Evolutionary conservation across 2,888 invertebrate species (phyloP), one percentile per base, ranked within the genome.

Genomic region (Nomada goodeniana): DNA sequence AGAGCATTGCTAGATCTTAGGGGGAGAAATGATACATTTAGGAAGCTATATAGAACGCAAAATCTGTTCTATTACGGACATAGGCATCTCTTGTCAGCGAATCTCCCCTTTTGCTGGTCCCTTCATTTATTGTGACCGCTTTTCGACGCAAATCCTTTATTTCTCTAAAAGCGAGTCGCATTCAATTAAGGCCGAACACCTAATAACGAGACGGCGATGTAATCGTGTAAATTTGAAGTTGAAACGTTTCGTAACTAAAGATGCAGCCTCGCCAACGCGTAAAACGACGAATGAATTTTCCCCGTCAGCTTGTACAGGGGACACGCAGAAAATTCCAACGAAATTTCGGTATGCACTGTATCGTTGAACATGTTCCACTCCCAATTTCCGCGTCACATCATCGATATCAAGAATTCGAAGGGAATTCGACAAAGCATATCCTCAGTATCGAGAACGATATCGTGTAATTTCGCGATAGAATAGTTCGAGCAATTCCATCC

Each of bases 11-110:
- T 5, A 2, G 44, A 42, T 65, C 7, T 18, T 15, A 5, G 18
- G n/a, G 23, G 13, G 53, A 47, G 20, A 23, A 36, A n/a, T 1
- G n/a, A 59, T 23, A 60, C 68, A n/a, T 50, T 74, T 26, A 47
- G 63, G 47, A 47, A 70, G 44, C 59, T 53, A 44, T 23, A 42
- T 13, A 29, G 15, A 13, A 20, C 63, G 15, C 10, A 36, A 64
- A 79, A 76, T 76, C 76, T 64, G 57, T 69, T 69, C 76, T 59
- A 29, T 47, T 59, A 4, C 52, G 64, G 20, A 60, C 64, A 79
- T 63, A 64, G 50, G 7, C 57, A 13, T 26, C 7, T 23, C n/a
- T n/a, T 44, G 60, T 78, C 65, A 68, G 20, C 50, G 23, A 13
- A 23, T 11, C 15, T 64, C 42, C 42, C 57, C 26, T 64, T 70